Conservation (phyloP, 1,140 invertebrate genomes). For the Subanguina moxae region DNA sequence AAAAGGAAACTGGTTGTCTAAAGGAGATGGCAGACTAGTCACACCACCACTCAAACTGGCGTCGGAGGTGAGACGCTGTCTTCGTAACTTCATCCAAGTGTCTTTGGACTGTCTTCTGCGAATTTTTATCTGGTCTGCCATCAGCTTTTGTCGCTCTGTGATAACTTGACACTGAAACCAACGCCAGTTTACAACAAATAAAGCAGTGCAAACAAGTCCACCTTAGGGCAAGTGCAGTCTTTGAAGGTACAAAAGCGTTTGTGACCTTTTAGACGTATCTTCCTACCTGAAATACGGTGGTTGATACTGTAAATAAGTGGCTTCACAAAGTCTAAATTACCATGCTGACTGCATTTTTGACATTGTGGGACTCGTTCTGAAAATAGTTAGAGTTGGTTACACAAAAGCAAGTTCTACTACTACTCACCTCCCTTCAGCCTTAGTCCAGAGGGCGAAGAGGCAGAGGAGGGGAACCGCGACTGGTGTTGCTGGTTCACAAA, state of each 20-base stretch:
- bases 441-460: no score
- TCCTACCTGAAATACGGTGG: conserved; percentile 25
- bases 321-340: conserved; percentile 42
- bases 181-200: background rate
- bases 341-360: conserved; percentile 64
- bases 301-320: no score
- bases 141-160: conserved; percentile 53
- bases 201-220: conserved; percentile 15
- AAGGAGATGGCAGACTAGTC: no score
- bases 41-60: no score
- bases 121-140: conserved; percentile 58
- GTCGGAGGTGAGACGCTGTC: conserved; percentile 14
- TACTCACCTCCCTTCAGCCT: background rate
- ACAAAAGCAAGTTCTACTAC: background rate
- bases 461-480: no score
- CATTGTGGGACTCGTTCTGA: conserved; percentile 63
- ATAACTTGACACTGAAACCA: conserved; percentile 55
- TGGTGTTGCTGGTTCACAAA: no score
- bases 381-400: conserved; percentile 20
- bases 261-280: conserved; percentile 64
- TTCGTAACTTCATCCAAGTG: conserved; percentile 45
- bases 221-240: conserved; percentile 63
- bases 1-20: no score
- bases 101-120: conserved; percentile 54
- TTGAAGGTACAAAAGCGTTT: conserved; percentile 63